These are phyloP conservation scores for Dasypus novemcinctus DNA, from an alignment of 2,113 vertebrate genomes.

Conservation along the genomic window DNA sequence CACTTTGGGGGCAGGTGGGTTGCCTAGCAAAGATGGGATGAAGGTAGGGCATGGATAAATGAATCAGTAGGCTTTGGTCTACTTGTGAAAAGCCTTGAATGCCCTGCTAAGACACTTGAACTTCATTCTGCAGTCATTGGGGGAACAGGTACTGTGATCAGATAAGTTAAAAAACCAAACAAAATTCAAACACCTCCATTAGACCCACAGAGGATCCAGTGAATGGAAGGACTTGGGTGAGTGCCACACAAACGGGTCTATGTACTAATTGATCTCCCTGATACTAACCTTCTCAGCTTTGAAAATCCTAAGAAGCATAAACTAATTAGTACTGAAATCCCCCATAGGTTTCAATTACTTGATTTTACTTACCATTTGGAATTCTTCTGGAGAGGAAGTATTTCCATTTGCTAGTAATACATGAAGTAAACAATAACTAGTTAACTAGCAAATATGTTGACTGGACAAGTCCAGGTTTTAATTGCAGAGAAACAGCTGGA, in stretches of 20 bases:
- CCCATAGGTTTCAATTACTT: neutral
- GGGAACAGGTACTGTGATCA: neutral
- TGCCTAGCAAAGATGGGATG: no score
- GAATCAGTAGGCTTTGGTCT: neutral
- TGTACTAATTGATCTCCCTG: neutral
- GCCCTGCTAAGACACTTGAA: neutral
- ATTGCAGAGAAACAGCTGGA: neutral
- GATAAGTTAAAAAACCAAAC: neutral
- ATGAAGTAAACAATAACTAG: neutral
- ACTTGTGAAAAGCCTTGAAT: neutral
- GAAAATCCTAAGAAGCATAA: neutral
- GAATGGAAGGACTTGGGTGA: neutral
- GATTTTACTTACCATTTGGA: neutral
- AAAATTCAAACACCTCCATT: neutral
- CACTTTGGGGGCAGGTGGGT: no score
- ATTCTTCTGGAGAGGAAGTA: neutral
- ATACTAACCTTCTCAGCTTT: neutral
- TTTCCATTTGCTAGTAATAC: neutral
- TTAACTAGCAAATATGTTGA: neutral
- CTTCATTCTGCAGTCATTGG: neutral
- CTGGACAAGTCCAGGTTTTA: neutral
- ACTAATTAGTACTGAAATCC: neutral
- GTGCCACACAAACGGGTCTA: accelerated
- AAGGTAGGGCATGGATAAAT: neutral
- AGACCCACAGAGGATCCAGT: neutral